Evolutionary conservation across 92 coral and sea anemone genomes (phyloP).

Genomic region (Virgularia gustaviana): DNA sequence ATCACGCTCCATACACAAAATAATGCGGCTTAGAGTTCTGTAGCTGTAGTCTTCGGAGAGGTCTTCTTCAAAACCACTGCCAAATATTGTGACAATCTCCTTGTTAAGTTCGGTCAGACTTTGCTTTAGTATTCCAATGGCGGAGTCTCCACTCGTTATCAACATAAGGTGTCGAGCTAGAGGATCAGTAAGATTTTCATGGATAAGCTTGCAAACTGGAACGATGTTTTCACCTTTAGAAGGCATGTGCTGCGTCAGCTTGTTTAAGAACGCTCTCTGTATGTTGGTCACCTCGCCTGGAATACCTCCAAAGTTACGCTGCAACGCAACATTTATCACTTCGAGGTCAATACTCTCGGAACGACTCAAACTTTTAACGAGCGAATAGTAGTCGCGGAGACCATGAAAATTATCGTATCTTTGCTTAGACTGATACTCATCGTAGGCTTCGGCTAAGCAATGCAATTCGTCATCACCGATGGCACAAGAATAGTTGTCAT

Average conservation of each 20-base stretch:
- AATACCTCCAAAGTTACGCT: slow-evolving; percentile 91
- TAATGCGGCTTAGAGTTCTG: slow-evolving; percentile 90
- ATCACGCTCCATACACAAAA: slow-evolving; percentile 93
- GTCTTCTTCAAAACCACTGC: slow-evolving; percentile 94
- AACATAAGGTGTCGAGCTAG: slow-evolving; percentile 90
- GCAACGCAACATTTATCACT: slow-evolving; percentile 67
- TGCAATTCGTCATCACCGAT: slow-evolving; percentile 49
- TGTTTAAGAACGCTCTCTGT: slow-evolving; percentile 64
- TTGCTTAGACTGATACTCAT: slow-evolving; percentile 65
- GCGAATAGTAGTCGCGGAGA: slow-evolving; percentile 91
- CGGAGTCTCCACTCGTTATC: slow-evolving; percentile 92
- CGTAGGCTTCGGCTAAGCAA: slow-evolving; percentile 79
- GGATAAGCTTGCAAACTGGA: slow-evolving; percentile 63
- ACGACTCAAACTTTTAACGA: slow-evolving; percentile 79
- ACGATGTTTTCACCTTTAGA: slow-evolving; percentile 41
- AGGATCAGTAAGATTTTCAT: slow-evolving; percentile 72
- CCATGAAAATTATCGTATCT: slow-evolving; percentile 83
- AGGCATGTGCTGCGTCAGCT: slow-evolving; percentile 41
- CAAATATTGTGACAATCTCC: slow-evolving; percentile 90
- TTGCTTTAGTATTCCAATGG: slow-evolving; percentile 85
- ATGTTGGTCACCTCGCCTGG: slow-evolving; percentile 60
- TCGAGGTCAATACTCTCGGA: slow-evolving; percentile 42
- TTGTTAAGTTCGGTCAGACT: slow-evolving; percentile 64
- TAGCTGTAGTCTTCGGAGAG: slow-evolving; percentile 88
- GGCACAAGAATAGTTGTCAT: background rate